Evolutionary conservation across 2,888 invertebrate species (phyloP), one percentile per base, ranked within the genome.

Genomic region (Caenorhabditis becei): DNA sequence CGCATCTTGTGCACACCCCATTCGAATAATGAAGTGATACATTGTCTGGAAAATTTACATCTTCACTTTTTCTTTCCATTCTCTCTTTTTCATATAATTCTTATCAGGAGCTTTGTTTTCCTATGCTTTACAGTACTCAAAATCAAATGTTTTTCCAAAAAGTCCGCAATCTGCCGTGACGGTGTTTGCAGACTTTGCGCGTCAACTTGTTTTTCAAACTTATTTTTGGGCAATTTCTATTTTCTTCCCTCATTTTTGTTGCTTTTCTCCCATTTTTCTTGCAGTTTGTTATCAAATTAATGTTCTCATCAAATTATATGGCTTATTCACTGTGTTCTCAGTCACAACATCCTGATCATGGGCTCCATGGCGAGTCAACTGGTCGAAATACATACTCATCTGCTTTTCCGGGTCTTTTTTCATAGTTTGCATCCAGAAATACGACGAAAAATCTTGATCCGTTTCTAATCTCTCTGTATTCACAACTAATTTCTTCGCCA

Each of bases 361-460:
- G n/a, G 54, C 24, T 37, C 26, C 44, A n/a, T 10, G n/a, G 11
- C 35, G 14, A 1, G 66, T 66, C n/a, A 66, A 41, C 11, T n/a
- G 35, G 2, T 14, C 1, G 11, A 66, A 28, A 53, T n/a, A 66
- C 7, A 53, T 24, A 1, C 24, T 16, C 16, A 28, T 26, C 4
- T 53, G 54, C 26, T 54, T 53, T 3, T 18, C 18, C n/a, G 23
- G 11, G 16, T 54, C 20, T 7, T 54, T 37, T 18, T 53, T 54
- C 14, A 11, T 23, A 3, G 66, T 54, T 41, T 41, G n/a, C n/a
- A 66, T 54, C 66, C 66, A 66, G 24, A 54, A 66, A 24, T 8
- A 24, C 23, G n/a, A 51, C 0, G 54, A 41, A 3, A 16, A 24
- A 11, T 54, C 54, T 37, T 5, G 26, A 41, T 23, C 10, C 14